phyloP scores from a whole-genome alignment of 2,888 invertebrate genomes.

The Watsonalla cultraria region DNA sequence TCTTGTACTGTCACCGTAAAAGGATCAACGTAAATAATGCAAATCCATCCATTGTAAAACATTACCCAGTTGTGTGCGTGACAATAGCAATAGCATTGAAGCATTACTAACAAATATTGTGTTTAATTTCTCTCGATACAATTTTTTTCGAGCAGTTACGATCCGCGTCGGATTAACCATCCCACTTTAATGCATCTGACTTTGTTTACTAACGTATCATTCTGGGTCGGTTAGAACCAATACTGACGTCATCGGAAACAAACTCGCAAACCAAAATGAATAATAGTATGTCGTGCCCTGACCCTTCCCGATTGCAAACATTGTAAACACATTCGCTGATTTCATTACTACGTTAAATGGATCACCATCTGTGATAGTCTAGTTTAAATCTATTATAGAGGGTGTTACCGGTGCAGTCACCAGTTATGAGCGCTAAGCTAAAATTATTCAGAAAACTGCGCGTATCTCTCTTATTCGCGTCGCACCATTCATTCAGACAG shows the following conservation, averaged over 20 bases:
- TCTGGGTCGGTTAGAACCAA: constrained; percentile 28
- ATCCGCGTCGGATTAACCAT: constrained; percentile 18
- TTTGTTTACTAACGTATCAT: constrained; percentile 35
- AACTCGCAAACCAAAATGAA: constrained; percentile 11
- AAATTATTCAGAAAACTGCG: too few species aligned
- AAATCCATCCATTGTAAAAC: too few species aligned
- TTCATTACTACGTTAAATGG: too few species aligned
- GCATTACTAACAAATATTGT: not conserved
- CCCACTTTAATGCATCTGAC: constrained; percentile 28
- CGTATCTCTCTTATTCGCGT: too few species aligned
- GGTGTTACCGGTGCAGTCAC: too few species aligned
- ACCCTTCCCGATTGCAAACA: not conserved
- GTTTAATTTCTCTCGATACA: not conserved
- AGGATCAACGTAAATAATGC: too few species aligned
- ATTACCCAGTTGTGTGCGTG: too few species aligned
- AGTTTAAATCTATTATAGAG: too few species aligned
- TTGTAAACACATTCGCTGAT: not conserved
- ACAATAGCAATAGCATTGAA: not conserved
- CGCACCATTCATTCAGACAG: too few species aligned
- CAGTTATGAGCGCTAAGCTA: too few species aligned
- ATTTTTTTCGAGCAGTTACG: not conserved
- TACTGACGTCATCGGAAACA: constrained; percentile 29
- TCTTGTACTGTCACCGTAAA: too few species aligned
- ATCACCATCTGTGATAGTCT: too few species aligned
- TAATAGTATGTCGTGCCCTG: not conserved